Base-by-base conservation (phyloP, 2,888 invertebrate genomes). In the Elegia similella region DNA sequence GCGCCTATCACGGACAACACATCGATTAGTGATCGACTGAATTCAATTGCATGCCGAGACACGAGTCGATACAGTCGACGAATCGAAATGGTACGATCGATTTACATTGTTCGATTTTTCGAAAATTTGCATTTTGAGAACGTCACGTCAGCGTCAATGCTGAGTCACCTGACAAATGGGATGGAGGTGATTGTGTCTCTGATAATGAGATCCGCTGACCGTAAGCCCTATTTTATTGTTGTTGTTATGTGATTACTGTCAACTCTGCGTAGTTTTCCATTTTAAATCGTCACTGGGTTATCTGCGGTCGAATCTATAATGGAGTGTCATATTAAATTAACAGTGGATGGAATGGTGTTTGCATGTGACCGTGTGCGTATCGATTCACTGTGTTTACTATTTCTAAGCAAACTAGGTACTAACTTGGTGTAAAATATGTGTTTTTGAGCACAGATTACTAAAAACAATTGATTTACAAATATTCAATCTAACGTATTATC, bases 1-100 rank as follows among this genome's bases (percentile, higher is more conserved):
- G 91, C 74, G 90, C 84, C 86, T 89, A 90, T 91, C 91, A 88
- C 90, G 88, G 89, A 86, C 91, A 88, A 90, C 87, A 90, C 91
- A 90, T 90, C 91, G 91, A 91, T 91, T 91, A 91, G 91, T 89
- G 91, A 90, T 91, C 90, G 89, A 90, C 89, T 84, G 90, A 89
- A 90, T 90, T 90, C 91, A 91, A 90, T 91, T 90, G 90, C 89
- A 85, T 86, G 82, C 82, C 81, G 82, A 84, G 88, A 89, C 88
- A 84, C 79, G 87, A 80, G 73, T 80, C 86, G 88, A 89, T 88
- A 87, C 86, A 79, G 85, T 82, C 83, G 80, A 79, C 70, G 80
- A 78, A 87, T 87, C 90, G 82, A 88, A 83, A 84, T 87, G 76
- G 76, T 78, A 79, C 73, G 78, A 84, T 81, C 86, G 83, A 86